Conservation (phyloP, 2,113 vertebrate species). For the Anser brachyrhynchus region DNA sequence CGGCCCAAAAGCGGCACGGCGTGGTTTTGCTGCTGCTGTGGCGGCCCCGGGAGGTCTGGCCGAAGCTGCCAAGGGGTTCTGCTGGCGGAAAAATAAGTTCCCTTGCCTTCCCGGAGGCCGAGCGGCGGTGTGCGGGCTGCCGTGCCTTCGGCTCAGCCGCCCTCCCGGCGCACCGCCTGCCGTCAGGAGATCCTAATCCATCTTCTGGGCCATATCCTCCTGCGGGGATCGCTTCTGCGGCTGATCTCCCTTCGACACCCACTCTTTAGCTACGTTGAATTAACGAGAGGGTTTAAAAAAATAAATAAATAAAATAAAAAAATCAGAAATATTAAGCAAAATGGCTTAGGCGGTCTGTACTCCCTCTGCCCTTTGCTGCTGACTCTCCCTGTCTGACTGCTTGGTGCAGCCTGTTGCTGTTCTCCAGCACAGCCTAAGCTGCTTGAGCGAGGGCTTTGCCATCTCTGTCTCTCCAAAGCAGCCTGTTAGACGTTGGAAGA, state of each 20-base stretch:
- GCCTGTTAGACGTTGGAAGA: neutral
- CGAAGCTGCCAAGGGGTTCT: too few species aligned
- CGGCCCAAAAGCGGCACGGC: too few species aligned
- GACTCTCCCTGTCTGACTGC: neutral
- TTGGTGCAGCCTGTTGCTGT: too few species aligned
- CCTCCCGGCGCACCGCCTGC: rapidly evolving
- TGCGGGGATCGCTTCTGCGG: rapidly evolving
- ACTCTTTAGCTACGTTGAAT: neutral
- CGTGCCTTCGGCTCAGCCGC: neutral
- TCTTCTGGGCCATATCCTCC: neutral
- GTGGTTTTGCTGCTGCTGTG: too few species aligned
- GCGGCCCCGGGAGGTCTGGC: too few species aligned
- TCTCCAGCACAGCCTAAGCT: neutral
- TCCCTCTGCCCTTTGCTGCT: neutral
- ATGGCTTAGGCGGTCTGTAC: rapidly evolving
- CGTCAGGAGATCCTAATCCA: neutral
- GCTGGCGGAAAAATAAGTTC: neutral
- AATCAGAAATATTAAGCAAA: rapidly evolving
- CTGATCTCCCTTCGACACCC: neutral
- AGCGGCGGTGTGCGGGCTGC: neutral
- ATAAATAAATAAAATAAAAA: too few species aligned
- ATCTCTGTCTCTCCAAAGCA: neutral
- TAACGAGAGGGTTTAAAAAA: neutral
- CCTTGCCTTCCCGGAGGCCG: neutral
- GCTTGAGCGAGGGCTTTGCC: neutral